These are phyloP conservation scores for Plodia interpunctella DNA, from an alignment of 1,140 invertebrate species.

Conservation along the genomic window DNA sequence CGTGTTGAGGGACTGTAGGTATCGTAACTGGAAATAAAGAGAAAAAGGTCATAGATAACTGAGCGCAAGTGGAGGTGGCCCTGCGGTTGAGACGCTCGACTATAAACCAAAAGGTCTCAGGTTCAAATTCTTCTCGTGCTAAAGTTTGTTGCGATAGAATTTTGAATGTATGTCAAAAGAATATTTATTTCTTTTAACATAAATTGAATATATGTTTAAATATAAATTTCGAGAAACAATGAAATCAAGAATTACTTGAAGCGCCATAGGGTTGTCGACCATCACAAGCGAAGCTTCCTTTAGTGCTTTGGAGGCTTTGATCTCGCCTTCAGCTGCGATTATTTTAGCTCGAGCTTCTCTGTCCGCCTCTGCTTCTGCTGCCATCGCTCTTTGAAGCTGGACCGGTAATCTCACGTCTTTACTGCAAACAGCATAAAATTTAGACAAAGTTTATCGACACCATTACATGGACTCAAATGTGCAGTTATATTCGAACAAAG, in stretches of 20 bases:
- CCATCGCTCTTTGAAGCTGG: constrained; percentile 91
- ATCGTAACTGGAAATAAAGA: constrained; percentile 54
- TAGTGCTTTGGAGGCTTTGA: constrained; percentile 92
- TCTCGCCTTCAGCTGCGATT: constrained; percentile 90
- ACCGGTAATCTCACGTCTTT: constrained; percentile 93
- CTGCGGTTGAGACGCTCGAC: no score
- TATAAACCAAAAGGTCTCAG: no score
- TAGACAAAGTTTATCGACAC: no score
- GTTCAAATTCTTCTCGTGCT: no score
- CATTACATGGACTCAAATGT: no score
- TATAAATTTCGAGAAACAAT: not conserved
- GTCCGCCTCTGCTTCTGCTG: constrained; percentile 91
- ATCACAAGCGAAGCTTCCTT: constrained; percentile 96
- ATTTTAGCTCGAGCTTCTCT: constrained; percentile 84
- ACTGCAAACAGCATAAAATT: no score
- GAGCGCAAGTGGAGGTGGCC: no score
- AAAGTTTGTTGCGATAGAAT: no score
- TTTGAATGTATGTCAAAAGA: no score
- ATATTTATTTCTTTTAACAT: no score
- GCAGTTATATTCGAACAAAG: no score
- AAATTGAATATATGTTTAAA: no score
- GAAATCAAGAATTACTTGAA: constrained; percentile 81
- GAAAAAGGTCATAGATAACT: constrained; percentile 13
- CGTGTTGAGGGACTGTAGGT: constrained; percentile 90
- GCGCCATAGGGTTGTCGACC: constrained; percentile 91